Evolutionary conservation across 1,140 invertebrate genomes (phyloP), one percentile per base, ranked within the genome.

Genomic region (Scaptomyza hsui): DNA sequence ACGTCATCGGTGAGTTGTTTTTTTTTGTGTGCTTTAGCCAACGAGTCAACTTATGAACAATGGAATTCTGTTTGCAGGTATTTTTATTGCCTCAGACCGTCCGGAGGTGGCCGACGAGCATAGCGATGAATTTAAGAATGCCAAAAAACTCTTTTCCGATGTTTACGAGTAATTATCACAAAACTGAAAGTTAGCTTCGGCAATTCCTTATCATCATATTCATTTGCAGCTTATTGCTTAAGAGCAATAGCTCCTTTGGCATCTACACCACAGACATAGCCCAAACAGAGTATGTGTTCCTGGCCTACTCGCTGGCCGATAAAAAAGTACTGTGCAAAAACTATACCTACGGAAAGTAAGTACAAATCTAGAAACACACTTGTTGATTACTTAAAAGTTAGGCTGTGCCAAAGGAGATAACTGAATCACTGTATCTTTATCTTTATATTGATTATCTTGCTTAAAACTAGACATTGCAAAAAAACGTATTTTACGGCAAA

Each of bases 401-500:
- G 64, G 64, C 12, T n/a, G 12, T 42, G 21, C 13, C 37, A 47
- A 26, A 26, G 5, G 6, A 26, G 49, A 57, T 44, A 62, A 35
- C 41, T 75, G 39, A 62, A 52, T 71, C 65, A 53, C 32, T 86
- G 77, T 69, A 88, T 81, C 57, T 64, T 85, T 72, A 37, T 88
- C 68, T 88, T 69, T 86, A 55, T 62, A 70, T 69, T 67, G 63
- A 70, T 60, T 44, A 21, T 80, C 78, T 65, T 64, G 59, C 55
- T 70, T 42, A 49, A 53, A 78, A 73, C 67, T 75, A 89, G 88
- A 90, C 89, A 90, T 90, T 90, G 88, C 82, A 90, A 90, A 80
- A 90, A 90, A 88, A 90, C 88, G 49, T 90, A 90, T 74, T 90
- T 90, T 88, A 90, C 88, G 83, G 88, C 88, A 83, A 90, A 90